Percentiles rank a stretch among this genome's conserved stretches.
Evolutionary conservation across 2,797 vertebrate species (phyloP).

Genomic region (Hipposideros larvatus): DNA sequence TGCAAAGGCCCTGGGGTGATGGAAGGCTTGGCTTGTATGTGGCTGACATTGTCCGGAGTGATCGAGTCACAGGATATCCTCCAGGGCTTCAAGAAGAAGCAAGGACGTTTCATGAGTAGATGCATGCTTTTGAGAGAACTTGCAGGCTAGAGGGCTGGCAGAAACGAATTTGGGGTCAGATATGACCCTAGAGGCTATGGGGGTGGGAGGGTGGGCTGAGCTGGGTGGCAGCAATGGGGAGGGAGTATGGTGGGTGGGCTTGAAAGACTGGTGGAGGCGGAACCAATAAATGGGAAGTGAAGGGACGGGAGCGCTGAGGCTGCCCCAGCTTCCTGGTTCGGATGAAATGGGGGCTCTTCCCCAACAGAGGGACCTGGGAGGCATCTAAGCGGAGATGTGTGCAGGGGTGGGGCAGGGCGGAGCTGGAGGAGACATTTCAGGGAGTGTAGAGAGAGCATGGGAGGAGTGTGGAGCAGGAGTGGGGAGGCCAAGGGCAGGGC

Average conservation of each 20-base stretch:
- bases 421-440: not conserved
- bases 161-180: too few species aligned
- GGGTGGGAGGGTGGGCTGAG: not conserved
- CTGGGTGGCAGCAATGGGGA: accelerated
- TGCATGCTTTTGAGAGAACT: not conserved
- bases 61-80: not conserved
- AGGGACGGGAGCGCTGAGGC: not conserved
- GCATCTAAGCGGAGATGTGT: accelerated
- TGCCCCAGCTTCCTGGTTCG: not conserved
- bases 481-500: not conserved
- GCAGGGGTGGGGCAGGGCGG: accelerated
- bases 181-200: accelerated
- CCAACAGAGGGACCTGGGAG: not conserved
- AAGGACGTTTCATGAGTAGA: accelerated
- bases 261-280: not conserved
- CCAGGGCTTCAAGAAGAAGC: not conserved
- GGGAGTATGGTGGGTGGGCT: accelerated
- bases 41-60: accelerated
- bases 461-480: too few species aligned
- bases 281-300: not conserved
- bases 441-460: not conserved
- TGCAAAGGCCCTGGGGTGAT: not conserved
- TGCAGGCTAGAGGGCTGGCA: not conserved
- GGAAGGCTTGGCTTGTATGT: not conserved
- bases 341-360: not conserved